phyloP scores from a whole-genome alignment of 2,888 invertebrate genomes.

The Arge pagana region DNA sequence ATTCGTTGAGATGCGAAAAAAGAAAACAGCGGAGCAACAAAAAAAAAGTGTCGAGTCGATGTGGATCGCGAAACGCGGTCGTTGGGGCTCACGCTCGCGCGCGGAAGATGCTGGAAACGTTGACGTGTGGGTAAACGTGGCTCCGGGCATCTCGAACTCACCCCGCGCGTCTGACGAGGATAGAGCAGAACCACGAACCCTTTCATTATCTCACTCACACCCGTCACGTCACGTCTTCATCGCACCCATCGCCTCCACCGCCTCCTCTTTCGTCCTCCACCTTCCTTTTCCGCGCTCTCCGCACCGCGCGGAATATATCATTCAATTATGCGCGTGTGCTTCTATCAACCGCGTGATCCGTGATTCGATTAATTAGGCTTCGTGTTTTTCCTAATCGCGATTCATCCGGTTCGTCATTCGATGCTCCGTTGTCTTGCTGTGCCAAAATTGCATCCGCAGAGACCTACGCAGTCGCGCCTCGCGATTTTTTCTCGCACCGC shows the following conservation, averaged over 20 bases:
- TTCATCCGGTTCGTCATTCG: no score
- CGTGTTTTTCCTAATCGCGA: no score
- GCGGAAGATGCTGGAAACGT: no score
- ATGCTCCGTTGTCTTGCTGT: no score
- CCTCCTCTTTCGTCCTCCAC: conserved; percentile 1
- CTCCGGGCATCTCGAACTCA: conserved; percentile 10
- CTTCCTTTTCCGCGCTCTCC: not conserved
- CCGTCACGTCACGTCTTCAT: conserved; percentile 42
- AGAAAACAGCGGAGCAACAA: not conserved
- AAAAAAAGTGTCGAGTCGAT: not conserved
- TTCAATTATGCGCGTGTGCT: no score
- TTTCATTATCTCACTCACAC: conserved; percentile 43
- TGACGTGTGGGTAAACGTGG: conserved; percentile 4
- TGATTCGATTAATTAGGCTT: no score
- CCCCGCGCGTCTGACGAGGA: conserved; percentile 4
- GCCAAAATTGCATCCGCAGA: no score
- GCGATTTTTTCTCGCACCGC: no score
- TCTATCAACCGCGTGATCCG: no score
- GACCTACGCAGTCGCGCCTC: no score
- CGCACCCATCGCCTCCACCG: conserved; percentile 30
- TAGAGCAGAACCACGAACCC: conserved; percentile 30
- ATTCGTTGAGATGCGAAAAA: not conserved
- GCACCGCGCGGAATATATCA: conserved; percentile 17
- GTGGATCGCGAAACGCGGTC: not conserved
- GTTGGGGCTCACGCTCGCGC: no score